phyloP scores from a whole-genome alignment of 1,140 invertebrate genomes.

The Pseudobourletiella spinata region DNA sequence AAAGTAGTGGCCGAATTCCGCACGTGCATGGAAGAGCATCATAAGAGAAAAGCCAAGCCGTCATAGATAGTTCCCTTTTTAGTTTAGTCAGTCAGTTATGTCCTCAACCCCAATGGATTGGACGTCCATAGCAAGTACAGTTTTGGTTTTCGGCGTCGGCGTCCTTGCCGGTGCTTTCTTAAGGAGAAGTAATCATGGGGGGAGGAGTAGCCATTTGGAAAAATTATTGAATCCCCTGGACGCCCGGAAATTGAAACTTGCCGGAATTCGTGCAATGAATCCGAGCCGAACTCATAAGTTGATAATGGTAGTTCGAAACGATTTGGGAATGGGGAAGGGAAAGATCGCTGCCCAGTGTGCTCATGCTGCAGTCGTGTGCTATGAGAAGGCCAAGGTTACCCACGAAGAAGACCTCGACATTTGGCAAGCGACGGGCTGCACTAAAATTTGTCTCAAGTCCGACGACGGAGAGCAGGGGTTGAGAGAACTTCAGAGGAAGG shows the following conservation, averaged over 20 bases:
- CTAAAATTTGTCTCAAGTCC: conserved; percentile 37
- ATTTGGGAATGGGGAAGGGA: conserved; percentile 89
- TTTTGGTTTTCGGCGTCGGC: conserved; percentile 34
- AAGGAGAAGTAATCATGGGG: neutral
- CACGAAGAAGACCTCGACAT: conserved; percentile 54
- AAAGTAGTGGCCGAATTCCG: conserved; percentile 65
- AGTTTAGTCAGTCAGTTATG: neutral
- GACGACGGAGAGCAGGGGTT: conserved; percentile 53
- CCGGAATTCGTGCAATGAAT: conserved; percentile 12
- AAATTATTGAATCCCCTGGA: neutral
- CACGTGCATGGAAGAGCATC: conserved; percentile 58
- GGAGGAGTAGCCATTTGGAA: neutral
- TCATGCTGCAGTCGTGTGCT: conserved; percentile 76
- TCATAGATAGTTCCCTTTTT: neutral
- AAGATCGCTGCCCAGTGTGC: conserved; percentile 75
- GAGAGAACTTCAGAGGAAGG: conserved; percentile 54
- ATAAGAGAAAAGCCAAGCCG: conserved; percentile 28
- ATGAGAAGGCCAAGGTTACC: conserved; percentile 54
- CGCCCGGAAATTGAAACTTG: neutral
- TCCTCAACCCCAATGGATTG: neutral
- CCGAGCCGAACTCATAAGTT: conserved; percentile 52
- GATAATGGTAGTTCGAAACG: conserved; percentile 75
- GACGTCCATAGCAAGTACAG: conserved; percentile 13
- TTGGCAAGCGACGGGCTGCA: conserved; percentile 62
- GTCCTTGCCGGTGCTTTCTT: conserved; percentile 36